These are phyloP conservation scores for Paedocypris micromegethes DNA, from an alignment of 2,797 vertebrate genomes.

Conservation along the genomic window DNA sequence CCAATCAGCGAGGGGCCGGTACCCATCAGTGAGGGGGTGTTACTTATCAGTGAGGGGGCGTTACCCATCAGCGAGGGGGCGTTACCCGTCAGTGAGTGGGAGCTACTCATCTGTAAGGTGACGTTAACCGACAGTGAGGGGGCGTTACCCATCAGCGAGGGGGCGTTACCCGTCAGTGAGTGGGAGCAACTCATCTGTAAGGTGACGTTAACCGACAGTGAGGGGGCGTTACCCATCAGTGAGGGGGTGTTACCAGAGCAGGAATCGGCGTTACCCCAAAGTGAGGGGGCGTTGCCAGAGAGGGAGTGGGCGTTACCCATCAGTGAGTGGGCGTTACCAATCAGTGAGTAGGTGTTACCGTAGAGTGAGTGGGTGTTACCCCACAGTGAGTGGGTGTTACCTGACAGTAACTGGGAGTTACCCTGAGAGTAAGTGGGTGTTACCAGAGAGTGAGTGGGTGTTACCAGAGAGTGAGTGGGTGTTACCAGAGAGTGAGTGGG, in stretches of 20 bases:
- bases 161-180: not conserved
- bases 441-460: too few relatives aligned
- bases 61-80: not conserved
- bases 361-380: not conserved
- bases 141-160: not conserved
- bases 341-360: not conserved
- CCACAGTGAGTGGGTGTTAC: not conserved
- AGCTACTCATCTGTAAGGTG: not conserved
- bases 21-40: not conserved
- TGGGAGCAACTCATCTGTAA: not conserved
- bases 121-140: not conserved
- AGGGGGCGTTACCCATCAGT: not conserved
- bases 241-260: constrained; percentile 67
- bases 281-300: not conserved
- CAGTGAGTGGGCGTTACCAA: not conserved
- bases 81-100: not conserved
- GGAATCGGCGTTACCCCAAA: too few relatives aligned
- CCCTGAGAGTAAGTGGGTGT: not conserved
- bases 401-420: not conserved
- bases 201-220: not conserved
- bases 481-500: constrained; percentile 10
- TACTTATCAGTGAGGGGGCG: not conserved
- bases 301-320: not conserved
- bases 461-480: not conserved
- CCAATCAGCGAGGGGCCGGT: constrained; percentile 50